Percentiles rank a stretch among this genome's conserved stretches.
Evolutionary conservation across 2,888 invertebrate species (phyloP).

Genomic region (Orchestes rusci): DNA sequence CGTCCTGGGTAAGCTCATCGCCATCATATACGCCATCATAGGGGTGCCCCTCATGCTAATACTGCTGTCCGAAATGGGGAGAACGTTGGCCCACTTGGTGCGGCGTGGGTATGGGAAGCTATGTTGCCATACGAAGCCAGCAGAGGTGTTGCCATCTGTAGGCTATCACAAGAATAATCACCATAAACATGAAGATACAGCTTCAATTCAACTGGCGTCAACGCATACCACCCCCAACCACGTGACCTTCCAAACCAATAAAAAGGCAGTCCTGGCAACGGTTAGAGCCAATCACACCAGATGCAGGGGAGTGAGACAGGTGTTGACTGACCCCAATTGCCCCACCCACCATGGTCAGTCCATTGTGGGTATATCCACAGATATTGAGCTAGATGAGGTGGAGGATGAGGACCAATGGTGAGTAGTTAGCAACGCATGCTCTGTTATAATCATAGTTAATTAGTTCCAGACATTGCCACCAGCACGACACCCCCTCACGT

Average conservation of each 20-base stretch:
- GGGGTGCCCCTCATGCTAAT: conserved; percentile 84
- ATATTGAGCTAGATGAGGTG: conserved; percentile 49
- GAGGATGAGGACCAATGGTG: conserved; percentile 44
- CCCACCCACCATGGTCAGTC: conserved; percentile 35
- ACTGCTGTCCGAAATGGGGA: conserved; percentile 77
- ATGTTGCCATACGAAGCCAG: conserved; percentile 41
- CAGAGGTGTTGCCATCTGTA: conserved; percentile 51
- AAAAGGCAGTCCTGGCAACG: conserved; percentile 41
- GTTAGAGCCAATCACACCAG: conserved; percentile 39
- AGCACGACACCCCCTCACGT: conserved; percentile 71
- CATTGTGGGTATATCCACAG: conserved; percentile 41
- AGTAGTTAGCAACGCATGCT: not conserved
- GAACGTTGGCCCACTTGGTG: conserved; percentile 70
- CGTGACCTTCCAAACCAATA: conserved; percentile 32
- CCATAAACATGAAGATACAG: conserved; percentile 9
- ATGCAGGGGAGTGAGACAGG: conserved; percentile 39
- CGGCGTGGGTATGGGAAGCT: conserved; percentile 57
- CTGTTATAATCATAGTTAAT: not conserved
- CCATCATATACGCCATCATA: conserved; percentile 79
- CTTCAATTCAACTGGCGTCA: conserved; percentile 37
- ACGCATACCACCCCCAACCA: conserved; percentile 34
- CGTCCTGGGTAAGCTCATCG: conserved; percentile 72
- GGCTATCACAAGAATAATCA: conserved; percentile 34
- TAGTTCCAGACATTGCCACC: conserved; percentile 43
- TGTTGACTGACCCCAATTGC: conserved; percentile 38